Base-by-base conservation (phyloP, 2,888 invertebrate species). In the Athrips mouffetella region DNA sequence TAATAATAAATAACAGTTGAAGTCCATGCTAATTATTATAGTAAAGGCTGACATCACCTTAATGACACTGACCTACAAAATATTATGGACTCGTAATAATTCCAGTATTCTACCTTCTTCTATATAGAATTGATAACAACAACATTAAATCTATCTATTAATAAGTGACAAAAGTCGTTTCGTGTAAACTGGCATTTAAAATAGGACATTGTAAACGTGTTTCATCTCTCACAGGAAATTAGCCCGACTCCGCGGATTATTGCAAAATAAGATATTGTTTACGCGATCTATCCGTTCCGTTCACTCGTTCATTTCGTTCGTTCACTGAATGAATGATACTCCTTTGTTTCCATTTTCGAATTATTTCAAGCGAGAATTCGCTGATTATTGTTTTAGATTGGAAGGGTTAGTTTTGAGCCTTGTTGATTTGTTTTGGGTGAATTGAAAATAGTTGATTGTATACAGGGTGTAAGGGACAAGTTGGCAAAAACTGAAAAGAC, bases 261-360 rank as follows among this genome's bases (percentile, higher is more conserved):
- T 76, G 79, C 79, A 73, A 85, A 85, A 85, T 84, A 86, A 87
- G 87, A 87, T 86, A 86, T 87, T 86, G 84, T 86, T 84, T 76
- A 80, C 76, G 73, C 80, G 75, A 84, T 82, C 82, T 80, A 74
- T 76, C 75, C 79, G 76, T 73, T 51, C 51, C 58, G 47, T 40
- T 52, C 51, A 44, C 23, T 48, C 49, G 49, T 53, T 50, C 53
- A 46, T 50, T 67, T 73, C 71, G 66, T 73, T 73, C 72, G 66
- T 76, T 76, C 37, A n/a, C 13, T 21, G 31, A 44, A 31, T 72
- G 76, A 79, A 78, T 73, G 76, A 75, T 76, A 70, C 70, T 67
- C 72, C 79, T 80, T 83, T 82, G 82, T 80, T 78, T 59, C 57
- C 59, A 59, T 63, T 71, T 73, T 69, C 58, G 66, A 69, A 76